Percentiles rank a stretch among this genome's conserved stretches.
Evolutionary conservation across 1,140 invertebrate genomes (phyloP).

Genomic region (Euura saliciscinereae): DNA sequence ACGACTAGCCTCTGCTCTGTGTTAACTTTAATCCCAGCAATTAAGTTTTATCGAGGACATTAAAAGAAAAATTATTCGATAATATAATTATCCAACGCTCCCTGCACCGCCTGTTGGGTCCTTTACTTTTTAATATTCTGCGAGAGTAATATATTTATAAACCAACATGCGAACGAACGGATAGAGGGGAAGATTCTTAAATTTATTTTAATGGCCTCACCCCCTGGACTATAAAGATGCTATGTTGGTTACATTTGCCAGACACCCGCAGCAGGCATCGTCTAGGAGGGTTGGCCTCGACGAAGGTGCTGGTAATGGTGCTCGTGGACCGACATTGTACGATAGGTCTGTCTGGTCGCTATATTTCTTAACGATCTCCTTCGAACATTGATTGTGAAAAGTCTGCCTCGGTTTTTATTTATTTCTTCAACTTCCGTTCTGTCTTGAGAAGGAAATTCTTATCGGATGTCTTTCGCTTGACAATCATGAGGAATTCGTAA

Average conservation of each 20-base stretch:
- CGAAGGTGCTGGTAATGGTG: neutral
- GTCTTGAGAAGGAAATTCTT: neutral
- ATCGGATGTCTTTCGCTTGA: neutral
- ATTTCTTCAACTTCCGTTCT: neutral
- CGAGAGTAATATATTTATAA: constrained; percentile 6
- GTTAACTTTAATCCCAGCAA: neutral
- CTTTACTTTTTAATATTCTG: neutral
- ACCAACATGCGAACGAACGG: neutral
- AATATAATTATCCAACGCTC: neutral
- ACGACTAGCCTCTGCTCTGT: neutral
- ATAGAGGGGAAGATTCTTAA: constrained; percentile 6
- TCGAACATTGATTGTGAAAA: neutral
- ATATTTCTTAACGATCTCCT: neutral
- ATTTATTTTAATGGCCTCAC: constrained; percentile 12
- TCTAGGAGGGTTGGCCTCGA: constrained; percentile 1
- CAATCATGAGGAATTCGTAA: neutral
- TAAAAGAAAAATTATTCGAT: constrained; percentile 1
- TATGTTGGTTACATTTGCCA: constrained; percentile 12
- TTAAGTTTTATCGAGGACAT: neutral
- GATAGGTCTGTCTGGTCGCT: neutral
- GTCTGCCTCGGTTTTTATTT: neutral
- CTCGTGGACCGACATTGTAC: neutral
- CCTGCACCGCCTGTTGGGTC: neutral
- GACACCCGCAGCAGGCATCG: constrained; percentile 5
- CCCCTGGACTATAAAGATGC: constrained; percentile 8